Base-by-base conservation (phyloP, 2,888 invertebrate genomes). In the Azorinus chamasolen region DNA sequence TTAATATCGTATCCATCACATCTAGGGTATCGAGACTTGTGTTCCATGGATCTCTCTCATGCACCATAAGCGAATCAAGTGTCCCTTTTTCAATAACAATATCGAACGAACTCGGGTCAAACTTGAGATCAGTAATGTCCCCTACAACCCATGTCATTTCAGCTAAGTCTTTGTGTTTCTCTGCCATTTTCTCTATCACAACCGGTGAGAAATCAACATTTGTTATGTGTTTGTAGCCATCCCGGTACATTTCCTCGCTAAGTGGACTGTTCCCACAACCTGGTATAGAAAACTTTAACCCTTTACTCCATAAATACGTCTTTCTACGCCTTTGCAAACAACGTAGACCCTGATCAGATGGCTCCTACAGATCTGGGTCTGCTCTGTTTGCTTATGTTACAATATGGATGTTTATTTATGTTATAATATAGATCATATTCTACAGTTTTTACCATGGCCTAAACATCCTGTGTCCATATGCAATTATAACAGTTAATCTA, bases 61-160 rank as follows among this genome's bases (percentile, higher is more conserved):
- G 88, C 12, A 93, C 94, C 61, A 94, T 84, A 45, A 94, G 78
- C 16, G 93, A 92, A 82, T 94, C 94, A 22, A 94, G 83, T 18
- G 94, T 94, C 4, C 93, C 94, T 84, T 94, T 94, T 78, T 94
- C 94, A 46, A 94, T 77, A 18, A 94, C 91, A 25, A 93, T 90
- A 84, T 94, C 94, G 87, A 93, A 93, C 2, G 88, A 79, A 27
- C 76, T 82, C 4, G 82, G 72, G 14, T 79, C 82, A 83, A 92
- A 90, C 25, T 84, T 79, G 50, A 94, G 76, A 16, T 91, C 76
- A 32, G 86, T 86, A 77, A 93, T 93, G 79, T 94, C 94, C 90
- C 93, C 93, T 18, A 91, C 91, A 14, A 89, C 69, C 94, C 94
- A 94, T 57, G 86, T 77, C 93, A 94, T 93, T 61, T 89, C 86